Evolutionary conservation across 2,113 vertebrate genomes (phyloP), one percentile per base, ranked within the genome.

Genomic region (pig (Sus scrofa)): DNA sequence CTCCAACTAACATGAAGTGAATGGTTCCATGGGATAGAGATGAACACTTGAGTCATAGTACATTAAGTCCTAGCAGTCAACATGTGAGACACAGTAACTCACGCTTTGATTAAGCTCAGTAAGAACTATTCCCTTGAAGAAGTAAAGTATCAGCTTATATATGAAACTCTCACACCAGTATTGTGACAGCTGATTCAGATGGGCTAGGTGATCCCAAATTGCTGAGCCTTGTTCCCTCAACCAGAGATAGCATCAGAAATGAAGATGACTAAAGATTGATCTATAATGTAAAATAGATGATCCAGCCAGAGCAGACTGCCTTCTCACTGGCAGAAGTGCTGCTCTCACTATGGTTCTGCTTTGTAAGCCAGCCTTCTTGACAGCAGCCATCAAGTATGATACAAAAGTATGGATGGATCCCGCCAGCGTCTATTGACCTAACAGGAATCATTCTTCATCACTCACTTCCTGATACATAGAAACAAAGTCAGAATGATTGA

Each of bases 381-480:
- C 77, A 73, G 62, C 73, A 95, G 91, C 73, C 77, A 54, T 30
- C 82, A 32, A 73, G 50, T 8, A 12, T 12, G 85, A 65, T 32
- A 70, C 67, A 37, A 9, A 94, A 63, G 88, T 10, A 0, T n/a
- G 39, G 58, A 9, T 83, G 37, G 93, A 34, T 89, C 77, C 93
- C 22, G 9, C 62, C 75, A 82, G n/a, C 63, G 60, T 82, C 77
- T 96, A 58, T 83, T 91, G 94, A 60, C 68, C 39, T 85, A 70
- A 58, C 62, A 34, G 7, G 27, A 93, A 83, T 97, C 39, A 60
- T 86, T 93, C 88, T 82, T 94, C 89, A 86, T 78, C 86, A 70
- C 67, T 94, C 68, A 56, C 62, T 93, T 93, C 68, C 77, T 91
- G 94, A 93, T 91, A 78, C 92, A 93, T 34, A 83, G 88, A 92